These are phyloP conservation scores for Malurus splendens DNA, from an alignment of 2,797 vertebrate species.

Conservation along the genomic window DNA sequence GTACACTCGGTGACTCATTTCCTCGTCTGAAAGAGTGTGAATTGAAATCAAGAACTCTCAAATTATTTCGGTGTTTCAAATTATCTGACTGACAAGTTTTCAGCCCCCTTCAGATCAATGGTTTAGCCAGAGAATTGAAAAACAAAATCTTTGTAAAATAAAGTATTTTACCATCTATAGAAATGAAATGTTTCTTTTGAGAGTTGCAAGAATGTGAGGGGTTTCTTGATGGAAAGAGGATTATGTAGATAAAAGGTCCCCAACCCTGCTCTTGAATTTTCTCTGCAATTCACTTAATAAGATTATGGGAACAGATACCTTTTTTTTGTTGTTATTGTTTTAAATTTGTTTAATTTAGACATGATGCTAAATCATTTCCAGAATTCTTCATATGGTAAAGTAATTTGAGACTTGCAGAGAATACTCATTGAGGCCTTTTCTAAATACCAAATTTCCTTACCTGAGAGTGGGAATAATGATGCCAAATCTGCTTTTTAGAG, in stretches of 20 bases:
- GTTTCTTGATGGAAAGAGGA: not conserved
- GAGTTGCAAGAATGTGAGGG: not conserved
- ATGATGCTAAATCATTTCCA: constrained; percentile 4
- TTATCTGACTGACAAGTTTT: not conserved
- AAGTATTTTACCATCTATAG: not conserved
- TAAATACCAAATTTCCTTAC: not conserved
- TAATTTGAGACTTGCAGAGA: not conserved
- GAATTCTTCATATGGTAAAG: not conserved
- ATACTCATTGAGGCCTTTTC: not conserved
- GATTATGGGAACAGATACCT: not conserved
- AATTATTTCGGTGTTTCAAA: not conserved
- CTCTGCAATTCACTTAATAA: not conserved
- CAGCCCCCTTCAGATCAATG: not conserved
- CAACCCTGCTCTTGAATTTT: not conserved
- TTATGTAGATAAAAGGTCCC: not conserved
- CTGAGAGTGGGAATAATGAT: not conserved
- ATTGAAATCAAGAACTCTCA: not conserved
- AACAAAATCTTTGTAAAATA: not conserved
- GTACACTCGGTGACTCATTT: not conserved
- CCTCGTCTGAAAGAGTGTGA: not conserved
- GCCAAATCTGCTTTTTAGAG: not conserved
- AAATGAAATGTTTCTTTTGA: not conserved
- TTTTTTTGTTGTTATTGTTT: not conserved
- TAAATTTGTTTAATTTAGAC: constrained; percentile 1
- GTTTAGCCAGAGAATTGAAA: not conserved